These are phyloP conservation scores for Cynaeus angustus DNA, from an alignment of 2,888 invertebrate species.

Conservation along the genomic window DNA sequence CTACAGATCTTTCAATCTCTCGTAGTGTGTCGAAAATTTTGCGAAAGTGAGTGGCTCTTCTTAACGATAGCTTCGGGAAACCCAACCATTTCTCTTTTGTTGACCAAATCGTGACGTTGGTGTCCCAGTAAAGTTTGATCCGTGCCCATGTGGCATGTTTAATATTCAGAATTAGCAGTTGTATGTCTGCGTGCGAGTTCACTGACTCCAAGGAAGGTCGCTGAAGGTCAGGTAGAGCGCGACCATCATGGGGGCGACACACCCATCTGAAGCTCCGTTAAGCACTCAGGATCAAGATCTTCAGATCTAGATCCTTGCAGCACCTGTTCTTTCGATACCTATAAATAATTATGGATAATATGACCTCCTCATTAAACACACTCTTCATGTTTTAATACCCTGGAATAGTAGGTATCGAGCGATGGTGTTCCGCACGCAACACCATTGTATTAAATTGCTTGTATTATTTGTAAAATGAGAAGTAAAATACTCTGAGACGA, in stretches of 20 bases:
- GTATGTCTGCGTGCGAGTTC: conserved; percentile 57
- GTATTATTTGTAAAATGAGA: conserved; percentile 1
- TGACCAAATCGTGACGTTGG: conserved; percentile 26
- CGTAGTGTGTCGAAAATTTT: too few species aligned
- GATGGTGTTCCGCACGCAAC: conserved; percentile 14
- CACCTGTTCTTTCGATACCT: conserved; percentile 34
- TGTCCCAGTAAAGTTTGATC: conserved; percentile 44
- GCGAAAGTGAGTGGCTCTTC: conserved; percentile 18
- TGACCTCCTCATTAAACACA: conserved; percentile 10
- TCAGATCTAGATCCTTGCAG: conserved; percentile 36
- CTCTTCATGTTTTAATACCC: conserved; percentile 16
- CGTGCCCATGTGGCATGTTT: conserved; percentile 49
- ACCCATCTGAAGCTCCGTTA: conserved; percentile 50
- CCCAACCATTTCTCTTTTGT: neutral
- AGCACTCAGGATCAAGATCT: conserved; percentile 36
- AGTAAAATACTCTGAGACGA: neutral
- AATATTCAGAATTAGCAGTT: conserved; percentile 57
- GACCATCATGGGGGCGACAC: conserved; percentile 46
- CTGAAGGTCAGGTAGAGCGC: conserved; percentile 57
- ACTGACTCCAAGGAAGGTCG: conserved; percentile 60
- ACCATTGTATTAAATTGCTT: conserved; percentile 9
- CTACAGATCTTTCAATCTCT: too few species aligned
- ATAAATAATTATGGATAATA: conserved; percentile 20
- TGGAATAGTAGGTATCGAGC: conserved; percentile 7
- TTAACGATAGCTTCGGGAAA: neutral